Evolutionary conservation across 2,113 vertebrate species (phyloP), one percentile per base, ranked within the genome.

Genomic region (Trichomycterus rosablanca): DNA sequence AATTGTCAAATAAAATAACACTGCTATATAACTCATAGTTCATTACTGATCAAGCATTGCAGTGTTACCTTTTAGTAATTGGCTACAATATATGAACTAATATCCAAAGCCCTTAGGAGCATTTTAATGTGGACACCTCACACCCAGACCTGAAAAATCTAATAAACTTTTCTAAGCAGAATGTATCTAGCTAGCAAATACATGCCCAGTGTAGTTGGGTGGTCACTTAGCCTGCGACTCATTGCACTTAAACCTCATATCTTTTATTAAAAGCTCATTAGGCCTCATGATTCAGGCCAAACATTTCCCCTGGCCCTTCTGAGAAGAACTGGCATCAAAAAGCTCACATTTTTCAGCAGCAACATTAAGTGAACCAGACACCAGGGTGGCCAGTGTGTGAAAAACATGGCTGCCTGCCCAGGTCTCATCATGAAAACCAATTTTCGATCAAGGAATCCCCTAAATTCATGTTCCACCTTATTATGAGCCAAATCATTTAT

Each of bases 401-500:
- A 42, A 44, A 45, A 59, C 51, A 55, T 73, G 70, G 60, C 65
- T 19, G 20, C 45, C 28, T 52, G 37, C 66, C 62, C 66, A 19
- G 53, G 48, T 50, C 43, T 68, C 55, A n/a, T 48, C 51, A 52
- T 52, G 42, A 20, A 44, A 55, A 52, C 51, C 54, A 23, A 4
- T 42, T 51, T 68, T 56, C 45, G 39, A 32, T 39, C 19, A 34
- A 57, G 51, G 43, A 60, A 56, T 65, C 58, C 66, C 62, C 46
- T 43, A 57, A 52, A 46, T 66, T 62, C 62, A 30, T 10, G 10
- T 58, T 46, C 35, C 20, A 51, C 60, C 53, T 62, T 52, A 48
- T 66, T 64, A 65, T 39, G 37, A 69, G 71, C 66, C 66, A 69
- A 65, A 66, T 61, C 52, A 57, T 73, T n/a, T 60, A 64, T 73